Percentiles rank a stretch among this genome's conserved stretches.
Evolutionary conservation across 2,797 vertebrate species (phyloP).

Genomic region (Premnoplex brunnescens): DNA sequence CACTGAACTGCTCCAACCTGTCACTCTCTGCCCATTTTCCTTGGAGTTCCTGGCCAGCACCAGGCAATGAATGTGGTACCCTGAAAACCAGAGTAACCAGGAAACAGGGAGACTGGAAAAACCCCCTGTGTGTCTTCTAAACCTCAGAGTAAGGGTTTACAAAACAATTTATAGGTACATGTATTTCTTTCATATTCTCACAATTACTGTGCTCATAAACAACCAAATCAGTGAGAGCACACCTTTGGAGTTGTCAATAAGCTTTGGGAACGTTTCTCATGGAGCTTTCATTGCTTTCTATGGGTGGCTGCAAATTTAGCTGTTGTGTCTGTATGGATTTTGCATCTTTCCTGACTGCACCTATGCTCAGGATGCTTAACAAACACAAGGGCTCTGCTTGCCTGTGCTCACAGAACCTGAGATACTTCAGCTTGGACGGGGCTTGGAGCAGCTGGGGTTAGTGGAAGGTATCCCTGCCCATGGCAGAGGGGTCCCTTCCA

Average conservation of each 20-base stretch:
- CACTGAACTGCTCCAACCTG: background rate
- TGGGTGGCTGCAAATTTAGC: background rate
- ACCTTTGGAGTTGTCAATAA: background rate
- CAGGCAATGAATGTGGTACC: background rate
- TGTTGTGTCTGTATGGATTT: background rate
- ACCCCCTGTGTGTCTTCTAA: background rate
- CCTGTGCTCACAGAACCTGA: background rate
- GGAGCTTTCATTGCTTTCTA: background rate
- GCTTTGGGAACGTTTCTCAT: background rate
- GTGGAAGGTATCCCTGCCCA: background rate
- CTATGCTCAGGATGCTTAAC: background rate
- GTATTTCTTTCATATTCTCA: background rate
- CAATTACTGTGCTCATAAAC: background rate
- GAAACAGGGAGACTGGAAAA: background rate
- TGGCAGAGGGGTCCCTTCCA: background rate
- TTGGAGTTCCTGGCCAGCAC: background rate
- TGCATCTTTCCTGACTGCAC: background rate
- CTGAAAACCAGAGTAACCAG: background rate
- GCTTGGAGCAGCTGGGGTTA: background rate
- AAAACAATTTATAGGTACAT: background rate
- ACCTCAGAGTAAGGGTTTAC: background rate
- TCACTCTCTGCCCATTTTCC: background rate
- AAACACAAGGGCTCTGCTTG: background rate
- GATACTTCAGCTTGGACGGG: background rate
- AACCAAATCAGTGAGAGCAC: background rate